These are phyloP conservation scores for Sebastes trivittatus DNA, from an alignment of 2,797 vertebrate genomes.

Conservation along the genomic window DNA sequence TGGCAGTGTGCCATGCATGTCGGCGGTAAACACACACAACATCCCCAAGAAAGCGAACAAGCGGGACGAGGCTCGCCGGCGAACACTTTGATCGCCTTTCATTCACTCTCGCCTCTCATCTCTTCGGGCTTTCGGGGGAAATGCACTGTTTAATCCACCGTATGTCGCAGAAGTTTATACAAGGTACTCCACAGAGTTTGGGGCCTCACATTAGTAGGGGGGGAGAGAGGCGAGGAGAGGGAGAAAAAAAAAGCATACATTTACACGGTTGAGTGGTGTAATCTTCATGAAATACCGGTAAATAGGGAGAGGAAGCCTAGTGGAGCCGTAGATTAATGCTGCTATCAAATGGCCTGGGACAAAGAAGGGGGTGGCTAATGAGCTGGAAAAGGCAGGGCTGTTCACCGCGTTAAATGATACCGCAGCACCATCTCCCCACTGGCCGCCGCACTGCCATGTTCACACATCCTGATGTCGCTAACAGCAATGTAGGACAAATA, in stretches of 20 bases:
- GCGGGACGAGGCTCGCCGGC: constrained; percentile 27
- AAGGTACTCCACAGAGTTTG: constrained; percentile 72
- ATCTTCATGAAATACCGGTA: constrained; percentile 82
- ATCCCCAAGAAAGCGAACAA: constrained; percentile 26
- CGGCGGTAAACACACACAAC: constrained; percentile 38
- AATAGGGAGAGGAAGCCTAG: constrained; percentile 77
- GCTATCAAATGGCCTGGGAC: constrained; percentile 83
- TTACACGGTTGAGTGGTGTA: constrained; percentile 81
- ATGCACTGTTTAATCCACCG: constrained; percentile 62
- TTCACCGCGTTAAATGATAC: constrained; percentile 76
- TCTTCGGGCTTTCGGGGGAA: constrained; percentile 59
- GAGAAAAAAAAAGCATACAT: constrained; percentile 69
- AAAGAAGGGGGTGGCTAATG: constrained; percentile 82
- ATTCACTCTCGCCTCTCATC: constrained; percentile 58
- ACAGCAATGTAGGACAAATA: constrained; percentile 75
- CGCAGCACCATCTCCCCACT: constrained; percentile 72
- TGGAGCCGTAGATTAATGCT: constrained; percentile 82
- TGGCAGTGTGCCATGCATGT: constrained; percentile 40
- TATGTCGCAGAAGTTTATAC: constrained; percentile 70
- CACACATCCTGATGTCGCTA: constrained; percentile 66
- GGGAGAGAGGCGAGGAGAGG: constrained; percentile 10
- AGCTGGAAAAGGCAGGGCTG: constrained; percentile 83
- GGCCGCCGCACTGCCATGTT: constrained; percentile 70
- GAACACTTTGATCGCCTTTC: constrained; percentile 60
- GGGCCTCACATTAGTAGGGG: constrained; percentile 59